Evolutionary conservation across 2,113 vertebrate genomes (phyloP).

Genomic region (Elachura formosa): DNA sequence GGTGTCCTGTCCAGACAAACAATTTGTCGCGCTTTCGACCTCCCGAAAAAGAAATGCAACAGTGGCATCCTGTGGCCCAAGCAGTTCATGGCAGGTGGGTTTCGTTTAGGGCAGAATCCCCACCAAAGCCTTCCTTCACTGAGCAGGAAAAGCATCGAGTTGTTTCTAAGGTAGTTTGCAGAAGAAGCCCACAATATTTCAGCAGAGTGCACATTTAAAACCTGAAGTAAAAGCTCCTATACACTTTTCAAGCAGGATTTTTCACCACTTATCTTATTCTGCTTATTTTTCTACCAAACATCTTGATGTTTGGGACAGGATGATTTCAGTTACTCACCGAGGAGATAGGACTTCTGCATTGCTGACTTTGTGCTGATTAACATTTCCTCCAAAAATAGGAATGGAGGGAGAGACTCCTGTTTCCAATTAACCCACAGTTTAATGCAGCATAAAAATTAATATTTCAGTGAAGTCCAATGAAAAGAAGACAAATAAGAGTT

Average conservation of each 20-base stretch:
- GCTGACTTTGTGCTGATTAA: neutral
- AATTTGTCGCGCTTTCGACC: neutral
- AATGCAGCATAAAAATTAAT: neutral
- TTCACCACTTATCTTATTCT: neutral
- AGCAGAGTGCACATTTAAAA: neutral
- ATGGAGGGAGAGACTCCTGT: neutral
- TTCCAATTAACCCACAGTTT: neutral
- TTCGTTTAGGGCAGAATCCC: neutral
- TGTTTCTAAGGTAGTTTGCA: neutral
- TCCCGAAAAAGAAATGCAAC: constrained; percentile 51
- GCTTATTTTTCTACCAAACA: neutral
- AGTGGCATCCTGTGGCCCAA: constrained; percentile 69
- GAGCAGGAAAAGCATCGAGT: accelerated
- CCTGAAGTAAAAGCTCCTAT: neutral
- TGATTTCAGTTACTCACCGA: neutral
- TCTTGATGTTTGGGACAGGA: neutral
- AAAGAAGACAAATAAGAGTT: neutral
- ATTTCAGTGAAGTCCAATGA: neutral
- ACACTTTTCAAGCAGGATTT: neutral
- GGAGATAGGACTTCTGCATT: neutral
- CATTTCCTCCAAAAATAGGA: neutral
- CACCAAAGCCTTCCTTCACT: accelerated
- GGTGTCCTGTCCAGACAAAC: neutral
- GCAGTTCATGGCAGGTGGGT: constrained; percentile 52
- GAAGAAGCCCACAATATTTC: neutral